Evolutionary conservation across 2,888 invertebrate species (phyloP).

Genomic region (Calameuta pallipes): DNA sequence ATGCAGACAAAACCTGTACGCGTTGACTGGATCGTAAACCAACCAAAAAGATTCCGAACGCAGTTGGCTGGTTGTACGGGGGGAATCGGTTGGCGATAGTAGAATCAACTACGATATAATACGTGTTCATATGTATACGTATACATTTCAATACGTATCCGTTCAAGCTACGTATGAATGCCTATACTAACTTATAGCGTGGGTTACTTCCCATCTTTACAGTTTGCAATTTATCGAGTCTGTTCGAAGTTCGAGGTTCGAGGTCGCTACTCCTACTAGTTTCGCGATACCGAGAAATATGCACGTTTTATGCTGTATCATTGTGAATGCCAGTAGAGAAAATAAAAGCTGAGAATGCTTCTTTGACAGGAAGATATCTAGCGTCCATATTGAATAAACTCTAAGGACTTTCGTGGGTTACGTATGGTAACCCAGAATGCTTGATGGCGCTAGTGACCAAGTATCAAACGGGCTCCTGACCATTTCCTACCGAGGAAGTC

Average conservation of each 20-base stretch:
- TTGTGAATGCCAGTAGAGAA: background rate
- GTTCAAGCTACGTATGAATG: background rate
- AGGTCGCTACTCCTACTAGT: background rate
- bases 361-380: background rate
- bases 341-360: background rate
- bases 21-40: background rate
- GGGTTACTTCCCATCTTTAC: background rate
- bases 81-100: background rate
- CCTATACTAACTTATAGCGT: background rate
- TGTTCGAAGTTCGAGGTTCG: background rate
- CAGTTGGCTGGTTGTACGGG: background rate
- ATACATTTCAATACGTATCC: background rate
- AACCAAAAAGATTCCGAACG: constrained; percentile 1
- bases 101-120: background rate
- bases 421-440: background rate
- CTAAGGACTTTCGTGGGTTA: background rate
- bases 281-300: background rate
- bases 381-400: background rate
- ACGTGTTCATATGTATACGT: background rate
- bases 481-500: background rate
- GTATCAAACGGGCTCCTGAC: background rate
- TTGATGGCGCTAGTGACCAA: background rate
- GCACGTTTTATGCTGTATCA: background rate
- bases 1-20: constrained; percentile 3
- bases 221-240: background rate